Percentiles rank a stretch among this genome's conserved stretches.
phyloP scores from a whole-genome alignment of 1,140 invertebrate species.

The Adoxophyes honmai region DNA sequence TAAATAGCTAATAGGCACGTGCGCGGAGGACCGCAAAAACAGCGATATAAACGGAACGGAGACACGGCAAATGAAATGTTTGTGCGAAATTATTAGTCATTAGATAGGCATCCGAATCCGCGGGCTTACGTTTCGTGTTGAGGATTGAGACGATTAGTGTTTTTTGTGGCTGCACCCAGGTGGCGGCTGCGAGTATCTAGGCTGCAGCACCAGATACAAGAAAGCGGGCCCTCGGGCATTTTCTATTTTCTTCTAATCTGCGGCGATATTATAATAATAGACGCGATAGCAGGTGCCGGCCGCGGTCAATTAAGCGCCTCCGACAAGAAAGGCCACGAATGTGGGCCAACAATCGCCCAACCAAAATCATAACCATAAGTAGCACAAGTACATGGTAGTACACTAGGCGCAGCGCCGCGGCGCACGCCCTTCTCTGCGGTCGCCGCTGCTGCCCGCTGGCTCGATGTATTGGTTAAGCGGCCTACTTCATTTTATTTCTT shows the following conservation, averaged over 20 bases:
- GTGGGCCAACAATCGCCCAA: slow-evolving; percentile 31
- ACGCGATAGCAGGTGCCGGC: slow-evolving; percentile 34
- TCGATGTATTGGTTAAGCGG: no score
- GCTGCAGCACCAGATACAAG: slow-evolving; percentile 37
- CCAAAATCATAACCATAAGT: slow-evolving; percentile 33
- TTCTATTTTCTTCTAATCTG: slow-evolving; percentile 66
- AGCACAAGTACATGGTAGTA: slow-evolving; percentile 4
- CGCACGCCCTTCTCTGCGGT: slow-evolving; percentile 7
- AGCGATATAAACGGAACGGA: background rate
- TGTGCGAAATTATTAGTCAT: slow-evolving; percentile 7
- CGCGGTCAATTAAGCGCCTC: slow-evolving; percentile 46
- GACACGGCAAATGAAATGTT: background rate
- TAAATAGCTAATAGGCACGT: slow-evolving; percentile 11
- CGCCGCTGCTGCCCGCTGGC: no score
- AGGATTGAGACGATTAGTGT: slow-evolving; percentile 20
- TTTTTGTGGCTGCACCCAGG: slow-evolving; percentile 44
- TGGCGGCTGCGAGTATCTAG: slow-evolving; percentile 35
- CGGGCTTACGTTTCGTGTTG: background rate
- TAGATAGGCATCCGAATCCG: slow-evolving; percentile 12
- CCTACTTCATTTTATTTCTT: no score
- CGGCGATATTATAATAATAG: slow-evolving; percentile 59
- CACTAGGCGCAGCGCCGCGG: background rate
- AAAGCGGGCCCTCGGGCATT: slow-evolving; percentile 59
- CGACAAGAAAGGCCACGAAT: slow-evolving; percentile 35
- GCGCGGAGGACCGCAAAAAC: background rate